A percentile compares a stretch with the other conserved stretches of the same genome.
phyloP scores from a whole-genome alignment of 2,113 vertebrate genomes.

The Potamarius usumacintae region DNA sequence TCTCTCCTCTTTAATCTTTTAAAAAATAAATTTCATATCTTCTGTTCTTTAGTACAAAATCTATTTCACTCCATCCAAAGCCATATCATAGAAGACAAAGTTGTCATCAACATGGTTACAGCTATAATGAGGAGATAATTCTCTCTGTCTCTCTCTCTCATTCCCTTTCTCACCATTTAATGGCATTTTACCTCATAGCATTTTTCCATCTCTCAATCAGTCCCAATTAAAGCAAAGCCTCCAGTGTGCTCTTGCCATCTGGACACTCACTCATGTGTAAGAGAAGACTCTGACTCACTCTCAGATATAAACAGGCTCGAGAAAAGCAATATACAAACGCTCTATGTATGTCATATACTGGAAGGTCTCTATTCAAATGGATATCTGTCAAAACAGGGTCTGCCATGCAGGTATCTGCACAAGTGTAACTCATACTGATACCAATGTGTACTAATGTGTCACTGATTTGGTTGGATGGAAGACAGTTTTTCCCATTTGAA shows the following conservation, averaged over 20 bases:
- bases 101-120: neutral
- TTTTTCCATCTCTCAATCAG: conserved; percentile 26
- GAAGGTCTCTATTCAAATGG: neutral
- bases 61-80: neutral
- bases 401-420: neutral
- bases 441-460: neutral
- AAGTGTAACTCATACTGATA: neutral
- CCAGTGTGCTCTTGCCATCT: conserved; percentile 41
- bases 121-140: conserved; percentile 13
- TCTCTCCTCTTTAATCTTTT: neutral
- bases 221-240: conserved; percentile 37
- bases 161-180: conserved; percentile 22
- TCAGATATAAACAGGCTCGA: conserved; percentile 24
- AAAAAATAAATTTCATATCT: neutral
- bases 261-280: conserved; percentile 43
- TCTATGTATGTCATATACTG: conserved; percentile 8
- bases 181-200: conserved; percentile 19
- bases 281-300: conserved; percentile 37
- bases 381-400: neutral
- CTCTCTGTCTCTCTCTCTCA: no score
- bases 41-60: conserved; percentile 5
- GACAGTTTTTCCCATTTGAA: neutral
- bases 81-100: neutral
- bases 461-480: neutral
- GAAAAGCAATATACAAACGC: conserved; percentile 25